Conservation (phyloP, 1,140 invertebrate species). For the Neotoxoptera formosana region DNA sequence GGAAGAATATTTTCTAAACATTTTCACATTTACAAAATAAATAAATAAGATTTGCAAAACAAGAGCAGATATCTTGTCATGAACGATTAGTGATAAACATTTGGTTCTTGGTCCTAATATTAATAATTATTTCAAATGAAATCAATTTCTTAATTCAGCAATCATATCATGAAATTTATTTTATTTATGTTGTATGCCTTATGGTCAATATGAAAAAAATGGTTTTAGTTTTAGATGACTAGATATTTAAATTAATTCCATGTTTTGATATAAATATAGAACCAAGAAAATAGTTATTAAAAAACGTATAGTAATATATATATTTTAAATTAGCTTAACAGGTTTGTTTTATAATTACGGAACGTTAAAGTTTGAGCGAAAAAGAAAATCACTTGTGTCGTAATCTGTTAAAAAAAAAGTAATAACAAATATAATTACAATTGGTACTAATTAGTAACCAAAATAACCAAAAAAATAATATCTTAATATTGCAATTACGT, state of each 20-base stretch:
- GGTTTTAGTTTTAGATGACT: not conserved
- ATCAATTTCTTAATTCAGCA: not conserved
- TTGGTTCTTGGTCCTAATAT: constrained; percentile 14
- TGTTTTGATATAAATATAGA: not conserved
- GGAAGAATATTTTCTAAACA: not conserved
- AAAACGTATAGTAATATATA: not conserved
- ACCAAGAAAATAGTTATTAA: constrained; percentile 38
- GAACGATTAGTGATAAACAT: constrained; percentile 20
- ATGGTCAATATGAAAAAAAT: not conserved
- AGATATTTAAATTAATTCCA: not conserved
- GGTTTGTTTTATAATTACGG: constrained; percentile 20
- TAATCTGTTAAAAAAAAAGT: not conserved
- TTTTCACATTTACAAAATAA: not conserved
- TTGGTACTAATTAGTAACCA: constrained; percentile 34
- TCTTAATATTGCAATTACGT: constrained; percentile 46
- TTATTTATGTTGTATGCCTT: not conserved
- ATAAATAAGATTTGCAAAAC: constrained; percentile 20
- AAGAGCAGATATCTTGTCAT: not conserved
- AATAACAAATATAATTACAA: not conserved
- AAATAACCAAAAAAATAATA: constrained; percentile 39
- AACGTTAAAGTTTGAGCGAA: constrained; percentile 56
- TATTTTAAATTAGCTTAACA: constrained; percentile 7
- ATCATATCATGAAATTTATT: not conserved
- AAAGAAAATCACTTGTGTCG: not conserved
- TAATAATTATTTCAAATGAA: not conserved